A percentile compares a stretch with the other conserved stretches of the same genome.
These are phyloP conservation scores for Lepus americanus DNA, from an alignment of 2,113 vertebrate genomes.

Conservation along the genomic window DNA sequence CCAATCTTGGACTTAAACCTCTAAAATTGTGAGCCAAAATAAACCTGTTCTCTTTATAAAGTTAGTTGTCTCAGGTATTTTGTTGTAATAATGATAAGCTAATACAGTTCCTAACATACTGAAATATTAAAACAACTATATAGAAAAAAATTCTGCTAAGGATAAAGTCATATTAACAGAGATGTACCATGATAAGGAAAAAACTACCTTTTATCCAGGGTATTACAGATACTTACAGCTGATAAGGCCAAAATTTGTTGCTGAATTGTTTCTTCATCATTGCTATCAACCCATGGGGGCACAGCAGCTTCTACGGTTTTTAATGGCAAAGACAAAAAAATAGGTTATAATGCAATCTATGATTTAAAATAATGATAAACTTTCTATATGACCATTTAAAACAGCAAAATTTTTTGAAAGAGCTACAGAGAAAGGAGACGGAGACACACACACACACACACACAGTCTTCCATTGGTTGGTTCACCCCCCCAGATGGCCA, in stretches of 20 bases:
- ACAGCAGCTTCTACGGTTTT: conserved; percentile 92
- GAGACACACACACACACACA: too few relatives aligned
- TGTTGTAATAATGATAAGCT: too few relatives aligned
- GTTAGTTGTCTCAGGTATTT: too few relatives aligned
- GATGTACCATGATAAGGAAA: background rate
- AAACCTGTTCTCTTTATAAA: too few relatives aligned
- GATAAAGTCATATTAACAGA: background rate
- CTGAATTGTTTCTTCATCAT: conserved; percentile 97
- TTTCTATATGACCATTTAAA: background rate
- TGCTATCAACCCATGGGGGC: conserved; percentile 98
- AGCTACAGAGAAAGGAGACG: too few relatives aligned
- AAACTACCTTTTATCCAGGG: background rate
- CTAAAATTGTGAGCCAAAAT: too few relatives aligned
- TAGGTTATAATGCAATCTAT: background rate
- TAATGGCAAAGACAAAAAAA: conserved; percentile 33
- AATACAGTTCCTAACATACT: background rate
- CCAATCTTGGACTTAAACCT: too few relatives aligned
- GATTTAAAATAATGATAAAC: conserved; percentile 48
- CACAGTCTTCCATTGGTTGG: too few relatives aligned
- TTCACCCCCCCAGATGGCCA: too few relatives aligned
- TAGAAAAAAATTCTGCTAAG: conserved; percentile 3
- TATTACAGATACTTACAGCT: conserved; percentile 91
- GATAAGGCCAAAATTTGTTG: conserved; percentile 98
- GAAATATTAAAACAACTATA: conserved; percentile 7
- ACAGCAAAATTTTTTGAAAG: background rate